Evolutionary conservation across 2,888 invertebrate species (phyloP).

Genomic region (Caenorhabditis zanzibari): DNA sequence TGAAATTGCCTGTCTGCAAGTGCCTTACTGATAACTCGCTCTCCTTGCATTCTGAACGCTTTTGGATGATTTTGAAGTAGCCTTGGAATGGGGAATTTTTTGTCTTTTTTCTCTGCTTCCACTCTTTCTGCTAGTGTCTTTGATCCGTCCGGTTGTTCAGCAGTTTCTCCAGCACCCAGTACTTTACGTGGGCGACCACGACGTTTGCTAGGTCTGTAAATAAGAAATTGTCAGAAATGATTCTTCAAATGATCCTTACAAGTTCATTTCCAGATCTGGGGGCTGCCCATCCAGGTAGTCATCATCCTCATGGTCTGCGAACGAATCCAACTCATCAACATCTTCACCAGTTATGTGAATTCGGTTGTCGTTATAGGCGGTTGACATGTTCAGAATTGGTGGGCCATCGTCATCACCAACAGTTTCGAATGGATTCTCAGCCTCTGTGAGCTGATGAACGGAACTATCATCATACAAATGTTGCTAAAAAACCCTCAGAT

Average conservation of each 20-base stretch:
- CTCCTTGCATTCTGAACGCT: conserved; percentile 51
- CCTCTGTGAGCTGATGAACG: conserved; percentile 33
- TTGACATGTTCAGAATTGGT: conserved; percentile 36
- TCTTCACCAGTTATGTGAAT: conserved; percentile 33
- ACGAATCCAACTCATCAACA: conserved; percentile 26
- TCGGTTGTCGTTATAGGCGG: conserved; percentile 22
- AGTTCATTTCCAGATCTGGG: conserved; percentile 49
- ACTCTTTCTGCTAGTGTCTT: not conserved
- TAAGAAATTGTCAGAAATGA: not conserved
- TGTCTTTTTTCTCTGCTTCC: conserved; percentile 28
- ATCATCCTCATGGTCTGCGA: conserved; percentile 43
- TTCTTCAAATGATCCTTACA: conserved; percentile 5
- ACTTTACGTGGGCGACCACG: conserved; percentile 46
- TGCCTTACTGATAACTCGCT: conserved; percentile 67
- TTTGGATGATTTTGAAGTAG: not conserved
- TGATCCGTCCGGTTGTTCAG: not conserved
- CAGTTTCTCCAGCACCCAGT: not conserved
- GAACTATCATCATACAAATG: conserved; percentile 28
- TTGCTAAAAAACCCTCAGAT: not conserved
- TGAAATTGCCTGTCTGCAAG: conserved; percentile 67
- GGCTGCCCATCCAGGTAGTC: conserved; percentile 43
- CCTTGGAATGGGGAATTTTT: not conserved
- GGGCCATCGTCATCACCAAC: conserved; percentile 54
- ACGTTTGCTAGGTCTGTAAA: conserved; percentile 44
- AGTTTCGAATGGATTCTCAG: conserved; percentile 17